A percentile compares a stretch with the other conserved stretches of the same genome.
These are phyloP conservation scores for Corythoichthys haematopterus DNA, from an alignment of 2,113 vertebrate genomes.

Conservation along the genomic window DNA sequence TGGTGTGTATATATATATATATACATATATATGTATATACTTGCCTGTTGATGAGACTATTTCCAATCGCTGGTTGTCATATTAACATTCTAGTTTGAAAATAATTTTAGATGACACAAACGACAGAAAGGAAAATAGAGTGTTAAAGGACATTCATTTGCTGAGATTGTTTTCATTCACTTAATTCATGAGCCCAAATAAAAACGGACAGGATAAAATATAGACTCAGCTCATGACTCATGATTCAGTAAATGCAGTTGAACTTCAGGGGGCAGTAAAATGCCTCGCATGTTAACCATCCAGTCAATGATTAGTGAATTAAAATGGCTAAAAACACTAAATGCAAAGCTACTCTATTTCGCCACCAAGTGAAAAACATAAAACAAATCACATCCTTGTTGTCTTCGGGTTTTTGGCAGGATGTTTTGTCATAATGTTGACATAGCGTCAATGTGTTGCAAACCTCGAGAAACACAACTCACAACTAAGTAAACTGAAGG, in stretches of 20 bases:
- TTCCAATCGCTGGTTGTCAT: not conserved
- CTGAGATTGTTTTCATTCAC: not conserved
- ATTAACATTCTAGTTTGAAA: not conserved
- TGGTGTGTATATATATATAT: too few relatives aligned
- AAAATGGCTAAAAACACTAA: not conserved
- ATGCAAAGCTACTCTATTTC: not conserved
- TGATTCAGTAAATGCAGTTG: not conserved
- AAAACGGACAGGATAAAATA: not conserved
- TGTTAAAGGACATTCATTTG: not conserved
- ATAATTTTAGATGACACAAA: not conserved
- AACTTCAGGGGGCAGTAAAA: not conserved
- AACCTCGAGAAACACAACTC: slow-evolving; percentile 2
- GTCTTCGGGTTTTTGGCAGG: not conserved
- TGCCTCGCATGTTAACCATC: not conserved
- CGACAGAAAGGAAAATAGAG: not conserved
- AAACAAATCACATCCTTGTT: not conserved
- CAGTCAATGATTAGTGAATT: not conserved
- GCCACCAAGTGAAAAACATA: not conserved
- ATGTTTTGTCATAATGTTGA: not conserved
- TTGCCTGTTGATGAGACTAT: not conserved
- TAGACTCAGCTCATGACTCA: not conserved
- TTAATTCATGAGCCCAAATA: not conserved
- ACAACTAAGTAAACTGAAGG: not conserved
- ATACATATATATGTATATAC: too few relatives aligned
- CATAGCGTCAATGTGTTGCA: not conserved